Conservation (phyloP, 2,888 invertebrate genomes). For the Idaea dimidiata region DNA sequence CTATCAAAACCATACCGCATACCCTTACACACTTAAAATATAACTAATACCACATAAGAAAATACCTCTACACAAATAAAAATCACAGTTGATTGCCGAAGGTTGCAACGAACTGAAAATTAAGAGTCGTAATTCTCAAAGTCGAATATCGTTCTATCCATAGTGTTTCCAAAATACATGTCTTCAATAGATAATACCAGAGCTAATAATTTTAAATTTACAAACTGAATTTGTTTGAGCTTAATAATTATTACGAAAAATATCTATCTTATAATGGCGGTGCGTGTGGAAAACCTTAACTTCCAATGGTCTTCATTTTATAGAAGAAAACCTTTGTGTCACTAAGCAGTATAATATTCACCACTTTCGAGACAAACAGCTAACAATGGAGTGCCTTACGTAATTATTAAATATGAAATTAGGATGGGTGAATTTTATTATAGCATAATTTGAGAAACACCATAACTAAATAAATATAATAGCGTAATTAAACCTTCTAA, state of each 20-base stretch:
- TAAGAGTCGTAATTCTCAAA: not conserved
- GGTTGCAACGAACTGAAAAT: not conserved
- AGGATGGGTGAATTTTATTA: constrained; percentile 78
- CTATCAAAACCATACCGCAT: too few species aligned
- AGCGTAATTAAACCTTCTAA: constrained; percentile 69
- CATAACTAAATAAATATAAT: constrained; percentile 65
- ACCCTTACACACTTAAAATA: not conserved
- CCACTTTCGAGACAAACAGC: constrained; percentile 73
- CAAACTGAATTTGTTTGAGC: constrained; percentile 39
- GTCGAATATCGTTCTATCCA: not conserved
- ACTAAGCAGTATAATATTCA: constrained; percentile 60
- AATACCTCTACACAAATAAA: constrained; percentile 1
- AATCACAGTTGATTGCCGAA: not conserved
- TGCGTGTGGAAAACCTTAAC: constrained; percentile 57
- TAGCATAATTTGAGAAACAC: constrained; percentile 80
- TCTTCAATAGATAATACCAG: not conserved
- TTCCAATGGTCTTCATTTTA: constrained; percentile 76
- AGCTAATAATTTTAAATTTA: not conserved
- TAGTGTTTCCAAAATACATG: constrained; percentile 10
- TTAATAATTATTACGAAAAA: constrained; percentile 37
- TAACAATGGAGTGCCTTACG: constrained; percentile 81
- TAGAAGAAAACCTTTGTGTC: constrained; percentile 43
- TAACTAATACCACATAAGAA: not conserved
- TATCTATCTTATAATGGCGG: constrained; percentile 48
- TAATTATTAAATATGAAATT: constrained; percentile 79